These are phyloP conservation scores for Choreutis nemorana DNA, from an alignment of 2,888 invertebrate species.

Conservation along the genomic window DNA sequence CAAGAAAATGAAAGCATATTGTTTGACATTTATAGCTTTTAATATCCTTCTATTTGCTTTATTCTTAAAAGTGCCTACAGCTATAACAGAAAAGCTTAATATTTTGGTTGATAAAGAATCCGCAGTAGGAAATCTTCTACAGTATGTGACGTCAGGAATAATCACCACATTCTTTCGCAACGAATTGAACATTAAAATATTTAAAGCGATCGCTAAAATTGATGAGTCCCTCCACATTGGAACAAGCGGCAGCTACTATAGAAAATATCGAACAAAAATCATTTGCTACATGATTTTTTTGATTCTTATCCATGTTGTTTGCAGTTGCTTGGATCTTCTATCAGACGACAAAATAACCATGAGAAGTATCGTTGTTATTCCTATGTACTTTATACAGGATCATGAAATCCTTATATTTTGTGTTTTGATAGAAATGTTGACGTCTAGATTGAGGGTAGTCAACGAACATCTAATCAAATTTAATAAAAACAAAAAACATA, in stretches of 20 bases:
- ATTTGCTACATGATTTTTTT: neutral
- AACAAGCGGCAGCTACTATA: conserved; percentile 2
- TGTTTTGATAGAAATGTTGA: conserved; percentile 4
- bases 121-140: conserved; percentile 1
- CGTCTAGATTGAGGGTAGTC: conserved; percentile 5
- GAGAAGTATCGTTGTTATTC: neutral
- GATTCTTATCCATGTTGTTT: neutral
- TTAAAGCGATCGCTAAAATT: conserved; percentile 3
- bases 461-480: conserved; percentile 5
- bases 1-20: conserved; percentile 19
- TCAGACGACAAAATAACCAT: neutral
- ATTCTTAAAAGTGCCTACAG: neutral
- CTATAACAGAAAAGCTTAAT: neutral
- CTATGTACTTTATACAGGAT: conserved; percentile 1
- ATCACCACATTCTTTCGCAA: conserved; percentile 2
- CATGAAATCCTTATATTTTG: conserved; percentile 5
- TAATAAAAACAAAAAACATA: neutral
- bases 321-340: neutral
- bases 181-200: conserved; percentile 5
- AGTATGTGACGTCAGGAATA: conserved; percentile 4
- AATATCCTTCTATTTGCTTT: neutral
- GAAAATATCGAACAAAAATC: conserved; percentile 1
- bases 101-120: conserved; percentile 3
- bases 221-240: conserved; percentile 3
- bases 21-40: neutral